Base-by-base conservation (phyloP, 2,113 vertebrate genomes). In the Dicentrarchus labrax region DNA sequence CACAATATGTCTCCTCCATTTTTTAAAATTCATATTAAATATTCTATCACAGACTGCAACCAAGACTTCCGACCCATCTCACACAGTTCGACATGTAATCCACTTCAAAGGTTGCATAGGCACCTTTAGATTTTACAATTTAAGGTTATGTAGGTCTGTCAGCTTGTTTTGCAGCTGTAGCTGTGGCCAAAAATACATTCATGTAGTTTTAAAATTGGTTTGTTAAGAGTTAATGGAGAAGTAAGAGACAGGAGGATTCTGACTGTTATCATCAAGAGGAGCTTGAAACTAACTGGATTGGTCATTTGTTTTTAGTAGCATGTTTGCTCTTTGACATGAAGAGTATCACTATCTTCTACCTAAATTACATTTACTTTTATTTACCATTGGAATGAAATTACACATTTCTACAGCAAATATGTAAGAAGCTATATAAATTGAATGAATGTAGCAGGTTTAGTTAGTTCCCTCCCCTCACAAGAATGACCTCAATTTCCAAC, bases 401-500 rank as follows among this genome's bases (percentile, higher is more conserved):
- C 47, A 38, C 0, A 66, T 68, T 62, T 74, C 50, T 36, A 70
- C 12, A 12, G 68, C 15, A 47, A 36, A 68, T 21, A 36, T 17
- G 3, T 39, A 21, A 17, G 59, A 65, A 77, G 16, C 19, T 3
- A 38, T 13, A 57, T 57, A 17, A 5, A 47, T 71, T 60, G 30
- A 78, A 74, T 68, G 68, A 54, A 65, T 48, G 60, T 10, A 22
- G 13, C 54, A 45, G n/a, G 15, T 81, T 76, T 57, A 9, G 19
- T 69, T 43, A 39, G 13, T 66, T 67, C 9, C 61, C 12, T 41
- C 38, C n/a, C 3, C 47, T 43, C 39, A 41, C 16, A 71, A 30
- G 13, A 56, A 47, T 66, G 41, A 87, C 66, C 73, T 78, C 60
- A 74, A 88, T 87, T 68, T 82, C 24, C 65, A 64, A 67, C 56